Evolutionary conservation across 2,888 invertebrate species (phyloP).

Genomic region (Amorpha juglandis): DNA sequence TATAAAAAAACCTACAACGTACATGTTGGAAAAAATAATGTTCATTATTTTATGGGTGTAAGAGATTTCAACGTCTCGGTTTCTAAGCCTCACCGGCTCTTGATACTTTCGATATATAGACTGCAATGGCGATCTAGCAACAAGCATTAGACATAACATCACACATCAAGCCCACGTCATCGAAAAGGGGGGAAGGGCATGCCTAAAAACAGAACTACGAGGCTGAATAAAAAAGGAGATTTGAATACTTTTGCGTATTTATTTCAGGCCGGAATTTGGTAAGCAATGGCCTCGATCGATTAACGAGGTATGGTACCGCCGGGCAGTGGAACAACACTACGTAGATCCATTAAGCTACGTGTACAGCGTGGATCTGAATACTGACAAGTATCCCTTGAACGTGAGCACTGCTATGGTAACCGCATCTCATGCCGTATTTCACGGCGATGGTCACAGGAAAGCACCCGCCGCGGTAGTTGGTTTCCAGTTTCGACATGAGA

Average conservation of each 20-base stretch:
- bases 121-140: no score
- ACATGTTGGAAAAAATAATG: no score
- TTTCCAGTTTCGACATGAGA: conserved; percentile 92
- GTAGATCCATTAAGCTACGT: conserved; percentile 91
- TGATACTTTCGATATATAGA: no score
- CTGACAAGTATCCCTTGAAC: conserved; percentile 76
- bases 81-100: no score
- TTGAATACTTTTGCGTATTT: not conserved
- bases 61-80: no score
- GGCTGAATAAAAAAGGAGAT: no score
- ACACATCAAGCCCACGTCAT: not conserved
- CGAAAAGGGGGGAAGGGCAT: conserved; percentile 29
- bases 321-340: conserved; percentile 94
- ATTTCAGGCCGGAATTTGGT: conserved; percentile 87
- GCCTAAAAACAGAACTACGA: no score
- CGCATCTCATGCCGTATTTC: conserved; percentile 93
- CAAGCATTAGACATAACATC: no score
- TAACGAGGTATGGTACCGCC: conserved; percentile 94
- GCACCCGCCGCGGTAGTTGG: conserved; percentile 89
- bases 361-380: conserved; percentile 82
- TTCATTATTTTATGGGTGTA: no score
- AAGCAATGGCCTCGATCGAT: conserved; percentile 90
- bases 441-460: conserved; percentile 83
- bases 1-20: no score
- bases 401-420: conserved; percentile 90